Base-by-base conservation (phyloP, 2,797 vertebrate species). In the Epinephelus coioides region DNA sequence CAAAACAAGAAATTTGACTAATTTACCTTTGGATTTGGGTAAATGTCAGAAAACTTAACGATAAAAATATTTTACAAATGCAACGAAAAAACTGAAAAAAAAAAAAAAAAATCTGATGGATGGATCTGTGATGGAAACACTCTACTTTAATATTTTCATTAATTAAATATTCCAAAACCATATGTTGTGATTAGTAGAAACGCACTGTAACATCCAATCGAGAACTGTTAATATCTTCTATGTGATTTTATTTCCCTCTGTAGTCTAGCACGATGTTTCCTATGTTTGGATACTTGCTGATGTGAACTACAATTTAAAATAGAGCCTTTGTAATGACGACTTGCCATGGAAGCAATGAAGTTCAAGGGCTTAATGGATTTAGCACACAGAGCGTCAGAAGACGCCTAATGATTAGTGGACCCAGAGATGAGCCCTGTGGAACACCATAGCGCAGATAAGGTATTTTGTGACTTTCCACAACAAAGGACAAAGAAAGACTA, bases 351-450 rank as follows among this genome's bases (percentile, higher is more conserved):
- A 15, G 51, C 27, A 5, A 13, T 51, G 6, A 51, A 30, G 11
- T 61, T 64, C 21, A 49, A 27, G 2, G 61, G 5, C 11, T 44
- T 34, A n/a, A 63, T 53, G 3, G 43, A 49, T 55, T 62, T 18
- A 40, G 3, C n/a, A 17, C 1, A 14, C 15, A 10, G 10, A 55
- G 64, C n/a, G 27, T 25, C 25, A 55, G 60, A 61, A 68, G 34
- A 69, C 13, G 34, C 11, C 12, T 4, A 75, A 70, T 30, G 8
- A 44, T 49, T 1, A 69, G 23, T 1, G 44, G 44, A 40, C 73
- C 56, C 18, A 60, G 23, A 44, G 69, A 3, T 34, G 25, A 87
- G 73, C 67, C 57, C 21, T 56, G 60, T 60, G 61, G 68, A 83
- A 57, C 57, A 19, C 62, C 61, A 65, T 46, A 54, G 6, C 27